Conservation (phyloP, 1,140 invertebrate species). For the Coboldia fuscipes region DNA sequence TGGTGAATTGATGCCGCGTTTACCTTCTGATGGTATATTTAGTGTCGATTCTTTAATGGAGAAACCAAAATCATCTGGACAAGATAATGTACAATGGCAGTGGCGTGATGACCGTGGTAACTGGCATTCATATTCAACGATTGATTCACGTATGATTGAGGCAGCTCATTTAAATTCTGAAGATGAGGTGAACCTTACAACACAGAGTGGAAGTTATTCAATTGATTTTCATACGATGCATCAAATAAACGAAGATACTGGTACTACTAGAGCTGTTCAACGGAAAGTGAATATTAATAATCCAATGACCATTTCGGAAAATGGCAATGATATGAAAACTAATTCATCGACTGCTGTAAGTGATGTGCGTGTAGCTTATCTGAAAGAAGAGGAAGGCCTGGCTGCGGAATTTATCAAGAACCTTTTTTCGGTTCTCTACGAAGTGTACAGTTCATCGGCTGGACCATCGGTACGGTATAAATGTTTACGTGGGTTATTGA, state of each 20-base stretch:
- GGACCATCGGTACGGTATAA: constrained; percentile 93
- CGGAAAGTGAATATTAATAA: constrained; percentile 24
- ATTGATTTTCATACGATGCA: constrained; percentile 94
- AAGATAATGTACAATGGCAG: constrained; percentile 80
- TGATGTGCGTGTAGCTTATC: constrained; percentile 43
- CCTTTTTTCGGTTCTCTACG: constrained; percentile 78
- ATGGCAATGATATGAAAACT: constrained; percentile 3
- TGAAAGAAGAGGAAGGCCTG: constrained; percentile 38
- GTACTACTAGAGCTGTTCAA: constrained; percentile 77
- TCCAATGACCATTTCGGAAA: constrained; percentile 1
- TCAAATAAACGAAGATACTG: constrained; percentile 95
- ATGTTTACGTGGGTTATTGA: constrained; percentile 80
- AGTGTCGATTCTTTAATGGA: constrained; percentile 71
- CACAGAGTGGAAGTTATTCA: constrained; percentile 79
- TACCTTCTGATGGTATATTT: constrained; percentile 88
- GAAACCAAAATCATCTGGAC: constrained; percentile 38
- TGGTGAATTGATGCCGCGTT: constrained; percentile 83
- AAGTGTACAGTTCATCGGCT: constrained; percentile 93
- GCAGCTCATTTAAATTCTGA: constrained; percentile 82
- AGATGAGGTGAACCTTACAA: constrained; percentile 82
- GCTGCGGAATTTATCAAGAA: constrained; percentile 65
- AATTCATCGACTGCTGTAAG: constrained; percentile 8
- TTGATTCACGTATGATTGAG: constrained; percentile 46
- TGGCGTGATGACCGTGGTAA: constrained; percentile 88
- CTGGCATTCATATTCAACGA: constrained; percentile 40